Conservation (phyloP, 2,113 vertebrate species). For the Meriones unguiculatus region DNA sequence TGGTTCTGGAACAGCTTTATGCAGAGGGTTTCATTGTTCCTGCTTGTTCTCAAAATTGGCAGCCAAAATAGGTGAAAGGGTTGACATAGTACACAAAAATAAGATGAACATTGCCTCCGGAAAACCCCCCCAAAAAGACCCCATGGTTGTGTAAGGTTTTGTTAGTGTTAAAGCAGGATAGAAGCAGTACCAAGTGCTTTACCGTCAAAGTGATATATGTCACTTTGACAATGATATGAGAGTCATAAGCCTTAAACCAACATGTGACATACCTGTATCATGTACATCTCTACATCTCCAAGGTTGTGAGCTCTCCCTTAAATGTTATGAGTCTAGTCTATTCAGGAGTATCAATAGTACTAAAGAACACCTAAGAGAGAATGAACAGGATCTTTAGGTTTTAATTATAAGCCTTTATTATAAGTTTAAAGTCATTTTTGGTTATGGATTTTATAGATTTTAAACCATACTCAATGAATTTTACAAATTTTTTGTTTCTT, state of each 20-base stretch:
- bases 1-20: background rate
- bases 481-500: no score
- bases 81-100: background rate
- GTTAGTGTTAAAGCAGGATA: background rate
- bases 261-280: background rate
- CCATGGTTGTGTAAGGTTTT: background rate
- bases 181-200: background rate
- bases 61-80: background rate
- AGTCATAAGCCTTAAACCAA: background rate
- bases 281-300: background rate
- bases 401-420: no score
- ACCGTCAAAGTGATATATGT: background rate
- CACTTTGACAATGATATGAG: no score
- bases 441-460: no score
- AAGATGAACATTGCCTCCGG: background rate
- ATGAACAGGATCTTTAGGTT: constrained; percentile 22
- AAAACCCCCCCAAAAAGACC: background rate
- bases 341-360: constrained; percentile 40
- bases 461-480: no score
- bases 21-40: background rate
- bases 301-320: background rate
- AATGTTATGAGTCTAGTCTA: background rate
- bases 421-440: no score
- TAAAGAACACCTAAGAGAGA: constrained; percentile 48
- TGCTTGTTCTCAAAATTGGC: background rate